Percentiles rank a stretch among this genome's conserved stretches.
Conservation (phyloP, 2,888 invertebrate genomes). For the Aspidapion aeneum region DNA sequence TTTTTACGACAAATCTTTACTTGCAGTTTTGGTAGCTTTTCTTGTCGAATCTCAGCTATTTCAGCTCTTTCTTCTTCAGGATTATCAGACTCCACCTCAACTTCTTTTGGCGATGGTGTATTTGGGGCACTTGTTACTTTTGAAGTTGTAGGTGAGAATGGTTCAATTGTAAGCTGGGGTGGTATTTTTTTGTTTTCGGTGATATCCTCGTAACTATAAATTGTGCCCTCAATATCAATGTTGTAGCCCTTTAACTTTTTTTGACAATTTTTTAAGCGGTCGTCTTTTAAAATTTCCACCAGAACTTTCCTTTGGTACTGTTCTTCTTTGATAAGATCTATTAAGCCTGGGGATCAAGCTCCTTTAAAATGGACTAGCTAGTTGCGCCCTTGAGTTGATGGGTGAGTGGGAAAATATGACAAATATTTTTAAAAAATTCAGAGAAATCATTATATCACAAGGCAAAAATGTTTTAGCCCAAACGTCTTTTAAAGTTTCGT, state of each 20-base stretch:
- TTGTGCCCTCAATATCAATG: not conserved
- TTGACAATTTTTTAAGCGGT: not conserved
- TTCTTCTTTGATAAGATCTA: not conserved
- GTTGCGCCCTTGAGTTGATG: too few relatives aligned
- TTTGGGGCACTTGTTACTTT: not conserved
- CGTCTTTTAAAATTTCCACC: not conserved
- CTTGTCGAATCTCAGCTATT: too few relatives aligned
- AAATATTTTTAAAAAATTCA: too few relatives aligned
- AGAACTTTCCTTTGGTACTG: not conserved
- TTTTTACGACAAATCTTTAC: too few relatives aligned
- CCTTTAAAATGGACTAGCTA: too few relatives aligned
- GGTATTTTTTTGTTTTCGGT: not conserved
- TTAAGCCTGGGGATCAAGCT: too few relatives aligned
- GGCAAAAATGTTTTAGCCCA: too few relatives aligned
- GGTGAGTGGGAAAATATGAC: too few relatives aligned
- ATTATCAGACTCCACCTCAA: not conserved
- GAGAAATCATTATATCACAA: too few relatives aligned
- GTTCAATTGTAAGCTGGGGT: not conserved
- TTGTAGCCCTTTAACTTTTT: not conserved
- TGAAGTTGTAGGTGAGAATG: not conserved
- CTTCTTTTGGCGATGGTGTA: not conserved
- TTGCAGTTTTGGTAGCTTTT: too few relatives aligned
- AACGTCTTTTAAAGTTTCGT: too few relatives aligned
- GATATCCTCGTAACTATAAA: not conserved
- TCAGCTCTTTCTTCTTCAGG: too few relatives aligned